phyloP scores from a whole-genome alignment of 92 coral and sea anemone genomes.

The Epizoanthus ramosus region DNA sequence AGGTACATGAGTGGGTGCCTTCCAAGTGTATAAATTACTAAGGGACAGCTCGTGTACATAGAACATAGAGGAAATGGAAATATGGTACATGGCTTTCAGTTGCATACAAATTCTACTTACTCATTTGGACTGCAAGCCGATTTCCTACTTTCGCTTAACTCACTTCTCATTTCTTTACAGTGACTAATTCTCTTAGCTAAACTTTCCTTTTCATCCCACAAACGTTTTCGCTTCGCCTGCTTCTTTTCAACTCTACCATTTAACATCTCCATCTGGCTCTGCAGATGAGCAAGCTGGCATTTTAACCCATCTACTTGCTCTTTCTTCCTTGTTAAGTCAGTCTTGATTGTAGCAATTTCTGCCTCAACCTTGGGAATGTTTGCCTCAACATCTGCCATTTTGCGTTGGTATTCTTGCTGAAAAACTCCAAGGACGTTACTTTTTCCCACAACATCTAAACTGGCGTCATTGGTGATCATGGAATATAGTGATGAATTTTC shows the following conservation, averaged over 20 bases:
- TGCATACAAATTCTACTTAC: no score
- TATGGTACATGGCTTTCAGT: no score
- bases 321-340: constrained; percentile 19
- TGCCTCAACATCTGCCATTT: constrained; percentile 8
- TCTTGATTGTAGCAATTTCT: constrained; percentile 6
- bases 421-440: constrained; percentile 39
- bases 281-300: constrained; percentile 17
- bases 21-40: no score
- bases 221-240: constrained; percentile 17
- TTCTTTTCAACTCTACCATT: constrained; percentile 22
- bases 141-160: constrained; percentile 7
- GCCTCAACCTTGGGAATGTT: constrained; percentile 26
- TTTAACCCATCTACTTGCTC: not conserved
- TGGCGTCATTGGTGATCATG: constrained; percentile 26
- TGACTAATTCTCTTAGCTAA: constrained; percentile 25
- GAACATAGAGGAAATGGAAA: no score
- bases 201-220: constrained; percentile 15
- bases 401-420: constrained; percentile 39
- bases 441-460: constrained; percentile 27
- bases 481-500: constrained; percentile 24
- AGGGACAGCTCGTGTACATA: no score
- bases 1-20: no score
- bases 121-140: no score
- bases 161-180: constrained; percentile 37
- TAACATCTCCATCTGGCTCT: constrained; percentile 11